phyloP scores from a whole-genome alignment of 2,113 vertebrate species.

The Bombycilla garrulus region DNA sequence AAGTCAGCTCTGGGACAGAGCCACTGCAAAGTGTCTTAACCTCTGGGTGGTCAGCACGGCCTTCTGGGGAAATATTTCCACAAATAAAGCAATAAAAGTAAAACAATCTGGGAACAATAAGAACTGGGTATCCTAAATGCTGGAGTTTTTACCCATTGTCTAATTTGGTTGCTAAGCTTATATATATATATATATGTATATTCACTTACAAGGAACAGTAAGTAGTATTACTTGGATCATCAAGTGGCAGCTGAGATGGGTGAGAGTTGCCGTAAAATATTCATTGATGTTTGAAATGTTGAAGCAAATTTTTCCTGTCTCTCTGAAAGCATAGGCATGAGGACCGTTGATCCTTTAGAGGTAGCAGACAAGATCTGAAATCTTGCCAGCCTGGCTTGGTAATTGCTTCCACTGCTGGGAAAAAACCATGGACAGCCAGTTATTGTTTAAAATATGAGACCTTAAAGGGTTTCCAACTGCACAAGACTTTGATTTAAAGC shows the following conservation, averaged over 20 bases:
- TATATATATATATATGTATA: not conserved
- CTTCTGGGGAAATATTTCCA: not conserved
- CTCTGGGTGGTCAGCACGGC: not conserved
- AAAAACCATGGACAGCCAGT: not conserved
- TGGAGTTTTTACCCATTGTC: rapidly evolving
- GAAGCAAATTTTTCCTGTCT: not conserved
- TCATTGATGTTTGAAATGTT: not conserved
- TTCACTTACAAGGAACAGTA: not conserved
- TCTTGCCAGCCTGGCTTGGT: not conserved
- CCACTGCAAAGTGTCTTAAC: not conserved
- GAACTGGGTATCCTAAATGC: not conserved
- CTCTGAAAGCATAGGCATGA: not conserved
- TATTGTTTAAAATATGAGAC: not conserved
- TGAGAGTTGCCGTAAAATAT: not conserved
- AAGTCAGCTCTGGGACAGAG: not conserved
- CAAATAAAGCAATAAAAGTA: not conserved
- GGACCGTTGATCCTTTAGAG: not conserved
- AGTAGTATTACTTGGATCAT: not conserved
- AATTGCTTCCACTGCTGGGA: not conserved
- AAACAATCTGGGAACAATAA: not conserved
- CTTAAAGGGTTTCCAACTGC: not conserved
- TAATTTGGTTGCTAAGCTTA: not conserved
- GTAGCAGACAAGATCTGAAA: not conserved
- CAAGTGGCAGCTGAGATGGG: not conserved
- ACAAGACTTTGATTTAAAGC: not conserved